Evolutionary conservation across 2,113 vertebrate species (phyloP).

Genomic region (Dipodomys stephensi): DNA sequence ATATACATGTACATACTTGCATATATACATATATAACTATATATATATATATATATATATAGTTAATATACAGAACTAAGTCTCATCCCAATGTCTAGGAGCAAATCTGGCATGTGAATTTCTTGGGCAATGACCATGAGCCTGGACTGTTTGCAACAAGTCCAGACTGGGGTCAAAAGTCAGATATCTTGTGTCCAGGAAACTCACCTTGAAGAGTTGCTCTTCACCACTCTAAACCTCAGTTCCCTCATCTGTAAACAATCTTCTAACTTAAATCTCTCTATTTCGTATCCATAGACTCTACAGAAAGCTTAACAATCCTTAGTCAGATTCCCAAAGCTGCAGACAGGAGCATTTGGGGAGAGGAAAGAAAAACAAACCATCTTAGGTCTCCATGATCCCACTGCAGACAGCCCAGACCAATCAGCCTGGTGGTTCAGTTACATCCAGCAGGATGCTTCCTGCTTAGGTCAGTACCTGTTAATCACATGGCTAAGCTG

Average conservation of each 20-base stretch:
- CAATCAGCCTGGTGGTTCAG: background rate
- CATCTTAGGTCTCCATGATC: constrained; percentile 43
- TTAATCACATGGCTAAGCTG: constrained; percentile 60
- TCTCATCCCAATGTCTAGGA: background rate
- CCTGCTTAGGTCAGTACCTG: constrained; percentile 62
- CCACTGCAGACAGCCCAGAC: constrained; percentile 47
- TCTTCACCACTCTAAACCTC: constrained; percentile 24
- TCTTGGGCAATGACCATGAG: background rate
- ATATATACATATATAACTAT: no score
- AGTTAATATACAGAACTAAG: no score
- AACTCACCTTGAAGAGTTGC: background rate
- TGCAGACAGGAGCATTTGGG: constrained; percentile 52
- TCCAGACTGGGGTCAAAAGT: background rate
- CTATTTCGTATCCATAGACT: constrained; percentile 21
- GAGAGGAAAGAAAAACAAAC: constrained; percentile 65
- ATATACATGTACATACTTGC: no score
- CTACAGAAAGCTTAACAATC: constrained; percentile 35
- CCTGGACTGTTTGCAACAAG: background rate
- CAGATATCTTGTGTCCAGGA: background rate
- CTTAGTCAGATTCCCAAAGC: constrained; percentile 54
- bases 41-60: no score
- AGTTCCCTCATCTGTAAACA: constrained; percentile 38
- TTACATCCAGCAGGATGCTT: constrained; percentile 53
- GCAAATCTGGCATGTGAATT: background rate
- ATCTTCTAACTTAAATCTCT: constrained; percentile 25